Evolutionary conservation across 2,888 invertebrate species (phyloP), one percentile per base, ranked within the genome.

Genomic region (Campopleginae sp.): DNA sequence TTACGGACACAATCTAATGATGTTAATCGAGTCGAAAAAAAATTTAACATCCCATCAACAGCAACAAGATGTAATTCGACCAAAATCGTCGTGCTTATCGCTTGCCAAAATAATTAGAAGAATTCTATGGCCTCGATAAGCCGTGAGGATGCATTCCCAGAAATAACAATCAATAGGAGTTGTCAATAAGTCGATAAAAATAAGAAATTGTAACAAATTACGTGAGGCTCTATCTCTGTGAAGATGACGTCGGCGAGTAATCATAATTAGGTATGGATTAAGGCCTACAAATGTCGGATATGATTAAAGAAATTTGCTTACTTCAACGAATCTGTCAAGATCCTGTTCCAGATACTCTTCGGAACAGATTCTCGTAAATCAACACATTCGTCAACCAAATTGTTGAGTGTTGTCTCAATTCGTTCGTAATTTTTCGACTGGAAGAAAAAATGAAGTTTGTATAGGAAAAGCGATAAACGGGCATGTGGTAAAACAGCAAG

Each of bases 361-460:
- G 87, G 84, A 1, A 88, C 68, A 23, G 27, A 65, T 54, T 79
- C 33, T 19, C 86, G 84, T n/a, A 88, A 61, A 58, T 80, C 65
- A 12, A 8, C 42, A 38, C 84, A 84, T 19, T 86, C 80, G n/a
- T n/a, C 61, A 5, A 77, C 75, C 31, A 88, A 71, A 63, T 72
- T 83, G n/a, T 83, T 63, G 58, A 84, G 80, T 27, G 65, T 85
- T n/a, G 58, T 51, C 0, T 78, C 80, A 17, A 88, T 84, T 17
- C 58, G 75, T 38, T 86, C 81, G 42, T 82, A 83, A 76, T 87
- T 80, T 44, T 51, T 82, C 27, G 84, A 83, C 85, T 86, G 71
- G 44, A 80, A 61, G 31, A 33, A 70, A 77, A 27, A 10, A 46
- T 6, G 6, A 42, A 46, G 63, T 27, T 72, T 70, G 58, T 66